Base-by-base conservation (phyloP, 2,113 vertebrate genomes). In the Lota lota region DNA sequence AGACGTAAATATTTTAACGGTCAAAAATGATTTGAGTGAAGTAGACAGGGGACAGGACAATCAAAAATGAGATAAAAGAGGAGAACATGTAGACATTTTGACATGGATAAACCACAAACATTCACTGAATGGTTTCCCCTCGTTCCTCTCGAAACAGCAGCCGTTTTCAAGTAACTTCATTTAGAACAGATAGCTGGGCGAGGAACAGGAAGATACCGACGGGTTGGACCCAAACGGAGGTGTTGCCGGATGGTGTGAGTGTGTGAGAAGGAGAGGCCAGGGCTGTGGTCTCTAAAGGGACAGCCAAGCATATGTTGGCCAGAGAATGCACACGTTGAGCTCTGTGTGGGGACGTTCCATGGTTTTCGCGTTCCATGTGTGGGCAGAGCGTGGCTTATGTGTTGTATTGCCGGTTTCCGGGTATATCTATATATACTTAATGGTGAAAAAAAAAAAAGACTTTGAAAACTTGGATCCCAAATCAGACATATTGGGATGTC, bases 241-340 rank as follows among this genome's bases (percentile, higher is more conserved):
- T 47, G 61, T 20, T 5, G 66, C 57, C 57, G 54, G 75, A 64
- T 24, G 19, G 20, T 20, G 22, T 6, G 28, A 18, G 4, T 4
- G 61, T 68, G 73, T 78, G 76, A 78, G 40, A 60, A 68, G 73
- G 68, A 73, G 54, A 70, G 54, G 63, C 74, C 40, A 54, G 78
- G 68, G 63, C 63, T n/a, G 15, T 3, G 22, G 17, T 57, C 71
- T 72, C 67, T 79, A 70, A 83, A 84, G 63, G 78, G 75, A 65
- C 66, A 63, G 72, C 76, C 74, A 72, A 47, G 69, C 75, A 73
- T 72, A 62, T 71, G 74, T 51, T 73, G 74, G 69, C 74, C 78
- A 83, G 67, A 77, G 76, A 85, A 85, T 81, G 81, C 81, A 88
- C 83, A 81, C 66, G 77, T 76, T 86, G 80, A 88, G 81, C 66